These are phyloP conservation scores for Zeus faber DNA, from an alignment of 2,113 vertebrate genomes.

Conservation along the genomic window DNA sequence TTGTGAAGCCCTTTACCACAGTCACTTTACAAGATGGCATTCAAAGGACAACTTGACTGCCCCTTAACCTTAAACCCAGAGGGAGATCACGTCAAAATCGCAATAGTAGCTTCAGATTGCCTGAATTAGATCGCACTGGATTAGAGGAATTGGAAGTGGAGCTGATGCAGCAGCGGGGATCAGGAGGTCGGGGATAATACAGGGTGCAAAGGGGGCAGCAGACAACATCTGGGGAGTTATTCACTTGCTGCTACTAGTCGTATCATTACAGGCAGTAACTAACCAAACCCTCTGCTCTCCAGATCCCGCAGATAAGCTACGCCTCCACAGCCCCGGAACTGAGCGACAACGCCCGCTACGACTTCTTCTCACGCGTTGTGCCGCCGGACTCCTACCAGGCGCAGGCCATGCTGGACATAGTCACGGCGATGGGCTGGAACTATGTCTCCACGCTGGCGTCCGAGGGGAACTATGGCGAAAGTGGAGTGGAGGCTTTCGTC, in stretches of 20 bases:
- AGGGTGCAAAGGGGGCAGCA: neutral
- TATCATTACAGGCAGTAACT: neutral
- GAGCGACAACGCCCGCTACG: slow-evolving; percentile 87
- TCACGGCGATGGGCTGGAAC: slow-evolving; percentile 87
- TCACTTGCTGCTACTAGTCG: neutral
- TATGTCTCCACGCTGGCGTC: slow-evolving; percentile 90
- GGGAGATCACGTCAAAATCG: no score
- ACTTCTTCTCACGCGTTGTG: slow-evolving; percentile 89
- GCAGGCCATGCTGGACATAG: slow-evolving; percentile 91
- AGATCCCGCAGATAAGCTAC: slow-evolving; percentile 75
- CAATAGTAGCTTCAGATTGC: no score
- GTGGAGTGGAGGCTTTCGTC: slow-evolving; percentile 86
- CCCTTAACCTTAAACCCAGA: no score
- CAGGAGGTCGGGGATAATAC: no score
- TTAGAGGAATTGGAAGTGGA: no score
- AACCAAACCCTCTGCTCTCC: neutral
- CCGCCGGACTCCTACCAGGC: slow-evolving; percentile 92
- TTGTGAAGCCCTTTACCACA: no score
- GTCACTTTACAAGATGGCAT: no score
- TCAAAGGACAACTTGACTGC: no score
- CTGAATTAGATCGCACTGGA: no score
- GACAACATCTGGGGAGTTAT: neutral
- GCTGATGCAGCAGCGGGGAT: no score
- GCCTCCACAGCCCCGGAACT: slow-evolving; percentile 89
- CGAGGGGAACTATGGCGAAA: slow-evolving; percentile 89